Base-by-base conservation (phyloP, 2,797 vertebrate genomes). In the Sebastes oblongus region DNA sequence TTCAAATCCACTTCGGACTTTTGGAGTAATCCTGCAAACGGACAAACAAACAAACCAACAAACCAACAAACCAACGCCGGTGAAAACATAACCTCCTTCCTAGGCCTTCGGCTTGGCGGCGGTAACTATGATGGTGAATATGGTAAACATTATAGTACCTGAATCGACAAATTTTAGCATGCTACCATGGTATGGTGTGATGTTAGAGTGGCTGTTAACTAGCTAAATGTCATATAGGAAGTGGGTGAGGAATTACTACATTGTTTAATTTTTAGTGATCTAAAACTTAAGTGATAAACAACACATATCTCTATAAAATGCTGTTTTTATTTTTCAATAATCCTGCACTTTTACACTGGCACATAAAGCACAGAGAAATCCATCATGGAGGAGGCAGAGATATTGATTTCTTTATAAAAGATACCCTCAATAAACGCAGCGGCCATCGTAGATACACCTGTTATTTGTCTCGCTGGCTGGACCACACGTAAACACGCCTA, bases 361-460 rank as follows among this genome's bases (percentile, higher is more conserved):
- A 11, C 22, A 29, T 29, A 11, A n/a, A 52, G 58, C 16, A 42
- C 58, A 75, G 4, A 72, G 32, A 72, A 56, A 72, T 34, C 25
- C 22, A 8, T 61, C 42, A 11, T 2, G 25, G 13, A 68, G 61
- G 46, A 29, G 52, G 9, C 6, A 66, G 34, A 32, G 22, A 50
- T 61, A 46, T 69, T 24, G 24, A 75, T 72, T 71, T 79, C 2
- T 25, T 64, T 42, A 29, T 74, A 58, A 62, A 46, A 72, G 61
- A 72, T 29, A 11, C 16, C 39, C 24, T 69, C 25, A 29, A 6
- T 25, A 70, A 39, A 81, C 12, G 3, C 2, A 11, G n/a, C 25
- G n/a, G 18, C 39, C 46, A 20, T 54, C 9, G 4, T 10, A 54
- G 20, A 22, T 54, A 54, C 50, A 54, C 50, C 20, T 46, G 20